Conservation (phyloP, 2,113 vertebrate genomes). For the Tachuris rubrigastra region DNA sequence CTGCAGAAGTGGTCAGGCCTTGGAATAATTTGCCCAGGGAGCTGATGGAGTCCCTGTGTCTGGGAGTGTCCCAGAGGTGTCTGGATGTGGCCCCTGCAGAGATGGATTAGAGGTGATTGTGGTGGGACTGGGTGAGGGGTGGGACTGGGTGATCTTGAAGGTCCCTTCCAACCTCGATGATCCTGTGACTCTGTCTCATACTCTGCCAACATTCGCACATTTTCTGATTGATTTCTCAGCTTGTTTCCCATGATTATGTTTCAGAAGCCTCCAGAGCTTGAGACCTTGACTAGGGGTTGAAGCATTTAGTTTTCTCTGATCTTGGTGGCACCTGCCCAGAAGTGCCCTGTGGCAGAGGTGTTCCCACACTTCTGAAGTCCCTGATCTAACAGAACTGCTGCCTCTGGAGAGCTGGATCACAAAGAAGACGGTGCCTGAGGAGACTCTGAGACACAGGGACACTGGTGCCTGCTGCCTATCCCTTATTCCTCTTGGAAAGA, state of each 20-base stretch:
- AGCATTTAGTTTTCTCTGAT: neutral
- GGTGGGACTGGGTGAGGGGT: fast-evolving
- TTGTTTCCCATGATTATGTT: neutral
- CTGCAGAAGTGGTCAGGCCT: fast-evolving
- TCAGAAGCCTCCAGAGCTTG: neutral
- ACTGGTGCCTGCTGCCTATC: neutral
- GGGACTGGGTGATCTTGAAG: fast-evolving
- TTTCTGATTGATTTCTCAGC: neutral
- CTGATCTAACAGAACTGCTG: neutral
- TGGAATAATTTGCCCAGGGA: neutral
- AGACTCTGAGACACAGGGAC: neutral
- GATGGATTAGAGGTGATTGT: neutral
- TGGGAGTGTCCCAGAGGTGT: neutral
- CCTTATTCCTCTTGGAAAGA: neutral
- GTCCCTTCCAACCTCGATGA: neutral
- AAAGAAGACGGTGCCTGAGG: neutral
- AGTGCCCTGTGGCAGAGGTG: neutral
- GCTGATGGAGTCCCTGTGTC: neutral
- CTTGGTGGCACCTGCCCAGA: neutral
- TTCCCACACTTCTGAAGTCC: neutral
- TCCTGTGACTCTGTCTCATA: neutral
- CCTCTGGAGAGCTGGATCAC: neutral
- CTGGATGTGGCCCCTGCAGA: neutral
- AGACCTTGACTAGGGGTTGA: neutral
- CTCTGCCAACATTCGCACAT: neutral